Conservation (phyloP, 2,797 vertebrate species). For the Sylvia borin region DNA sequence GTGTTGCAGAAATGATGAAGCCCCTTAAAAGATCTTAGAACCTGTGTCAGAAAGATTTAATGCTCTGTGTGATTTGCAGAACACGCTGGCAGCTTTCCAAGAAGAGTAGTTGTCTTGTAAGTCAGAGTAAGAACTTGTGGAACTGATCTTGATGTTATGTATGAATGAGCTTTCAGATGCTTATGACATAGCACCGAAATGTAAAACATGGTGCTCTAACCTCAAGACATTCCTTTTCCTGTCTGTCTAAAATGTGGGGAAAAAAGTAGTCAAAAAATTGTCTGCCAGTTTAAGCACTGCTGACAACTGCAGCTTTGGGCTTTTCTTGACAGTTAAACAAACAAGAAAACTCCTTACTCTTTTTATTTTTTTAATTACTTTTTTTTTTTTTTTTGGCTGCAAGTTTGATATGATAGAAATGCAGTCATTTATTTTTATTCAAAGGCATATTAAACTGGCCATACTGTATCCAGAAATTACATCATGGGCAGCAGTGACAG, state of each 20-base stretch:
- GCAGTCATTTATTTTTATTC: not conserved
- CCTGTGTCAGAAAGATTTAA: not conserved
- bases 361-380: not conserved
- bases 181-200: not conserved
- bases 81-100: not conserved
- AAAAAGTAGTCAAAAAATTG: not conserved
- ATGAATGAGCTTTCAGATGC: not conserved
- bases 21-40: not conserved
- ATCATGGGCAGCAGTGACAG: not conserved
- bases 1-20: not conserved
- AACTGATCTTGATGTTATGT: not conserved
- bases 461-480: not conserved
- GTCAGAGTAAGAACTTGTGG: not conserved
- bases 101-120: not conserved
- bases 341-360: not conserved
- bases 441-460: not conserved
- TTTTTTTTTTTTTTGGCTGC: not conserved
- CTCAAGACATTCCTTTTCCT: not conserved
- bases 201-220: not conserved
- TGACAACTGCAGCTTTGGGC: not conserved
- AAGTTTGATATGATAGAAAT: not conserved
- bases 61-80: slow-evolving; percentile 4
- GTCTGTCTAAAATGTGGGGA: not conserved
- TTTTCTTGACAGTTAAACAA: not conserved
- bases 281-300: not conserved